A percentile compares a stretch with the other conserved stretches of the same genome.
These are phyloP conservation scores for Plebejus anna DNA, from an alignment of 2,888 invertebrate species.

Conservation along the genomic window DNA sequence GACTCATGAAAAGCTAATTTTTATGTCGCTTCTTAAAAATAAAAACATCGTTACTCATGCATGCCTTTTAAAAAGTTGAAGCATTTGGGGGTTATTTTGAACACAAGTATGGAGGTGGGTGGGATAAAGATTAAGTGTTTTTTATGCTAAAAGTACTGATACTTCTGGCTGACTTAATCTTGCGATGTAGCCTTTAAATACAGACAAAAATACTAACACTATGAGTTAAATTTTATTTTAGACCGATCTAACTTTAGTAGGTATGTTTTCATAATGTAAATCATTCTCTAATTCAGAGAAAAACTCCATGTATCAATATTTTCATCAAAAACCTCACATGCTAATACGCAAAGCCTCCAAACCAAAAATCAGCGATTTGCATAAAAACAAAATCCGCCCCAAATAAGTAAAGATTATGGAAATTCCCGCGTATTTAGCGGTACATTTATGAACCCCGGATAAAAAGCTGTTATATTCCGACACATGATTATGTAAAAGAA, in stretches of 20 bases:
- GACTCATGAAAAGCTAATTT: constrained; percentile 52
- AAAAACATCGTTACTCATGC: constrained; percentile 31
- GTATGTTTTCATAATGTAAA: too few species aligned
- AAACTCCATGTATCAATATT: background rate
- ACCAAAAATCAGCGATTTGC: constrained; percentile 9
- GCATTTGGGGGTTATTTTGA: background rate
- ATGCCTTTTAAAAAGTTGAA: constrained; percentile 17
- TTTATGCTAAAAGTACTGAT: background rate
- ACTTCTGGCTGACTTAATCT: background rate
- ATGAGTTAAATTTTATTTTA: too few species aligned
- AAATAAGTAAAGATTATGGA: constrained; percentile 17
- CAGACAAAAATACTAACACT: too few species aligned
- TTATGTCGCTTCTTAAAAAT: constrained; percentile 43
- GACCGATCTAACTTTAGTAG: too few species aligned
- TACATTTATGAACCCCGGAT: constrained; percentile 40
- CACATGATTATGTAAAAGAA: constrained; percentile 79
- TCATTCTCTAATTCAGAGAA: background rate
- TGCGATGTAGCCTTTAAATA: too few species aligned
- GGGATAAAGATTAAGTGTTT: background rate
- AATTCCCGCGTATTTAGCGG: background rate
- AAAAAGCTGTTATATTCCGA: constrained; percentile 76
- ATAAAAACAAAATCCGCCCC: constrained; percentile 15
- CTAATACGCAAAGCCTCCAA: constrained; percentile 15
- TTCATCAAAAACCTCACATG: background rate
- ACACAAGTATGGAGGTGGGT: background rate